These are phyloP conservation scores for Plebejus argus DNA, from an alignment of 2,888 invertebrate genomes.

Conservation along the genomic window DNA sequence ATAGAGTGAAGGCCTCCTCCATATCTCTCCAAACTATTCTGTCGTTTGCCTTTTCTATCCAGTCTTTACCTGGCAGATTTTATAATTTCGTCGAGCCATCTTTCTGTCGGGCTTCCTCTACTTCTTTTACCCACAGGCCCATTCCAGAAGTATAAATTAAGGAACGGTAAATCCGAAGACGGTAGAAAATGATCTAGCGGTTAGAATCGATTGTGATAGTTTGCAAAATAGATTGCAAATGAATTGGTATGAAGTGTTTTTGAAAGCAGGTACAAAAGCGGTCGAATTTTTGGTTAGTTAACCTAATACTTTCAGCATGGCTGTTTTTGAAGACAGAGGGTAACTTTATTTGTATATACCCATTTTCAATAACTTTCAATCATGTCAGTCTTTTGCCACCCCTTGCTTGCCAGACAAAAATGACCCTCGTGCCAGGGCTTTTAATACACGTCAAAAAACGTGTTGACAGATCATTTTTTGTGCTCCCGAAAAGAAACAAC, in stretches of 20 bases:
- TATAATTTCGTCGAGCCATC: too few species aligned
- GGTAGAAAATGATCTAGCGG: neutral
- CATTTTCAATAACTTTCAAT: neutral
- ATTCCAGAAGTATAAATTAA: neutral
- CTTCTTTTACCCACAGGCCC: too few species aligned
- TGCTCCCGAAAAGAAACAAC: slow-evolving; percentile 58
- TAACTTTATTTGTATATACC: neutral
- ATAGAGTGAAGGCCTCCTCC: too few species aligned
- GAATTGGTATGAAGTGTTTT: too few species aligned
- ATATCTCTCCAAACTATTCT: too few species aligned
- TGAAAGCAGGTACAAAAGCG: too few species aligned
- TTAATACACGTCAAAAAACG: slow-evolving; percentile 39
- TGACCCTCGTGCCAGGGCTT: slow-evolving; percentile 35
- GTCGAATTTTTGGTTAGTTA: neutral
- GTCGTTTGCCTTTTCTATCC: too few species aligned
- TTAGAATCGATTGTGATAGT: neutral
- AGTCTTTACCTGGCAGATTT: too few species aligned
- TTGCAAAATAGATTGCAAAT: too few species aligned
- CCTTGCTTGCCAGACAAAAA: slow-evolving; percentile 20
- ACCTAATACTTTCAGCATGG: neutral
- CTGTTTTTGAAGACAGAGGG: neutral
- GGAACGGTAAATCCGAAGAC: neutral
- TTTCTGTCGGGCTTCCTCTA: too few species aligned
- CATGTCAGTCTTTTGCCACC: neutral
- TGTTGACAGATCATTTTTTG: slow-evolving; percentile 63